phyloP scores from a whole-genome alignment of 2,113 vertebrate genomes.

The Tautogolabrus adspersus region DNA sequence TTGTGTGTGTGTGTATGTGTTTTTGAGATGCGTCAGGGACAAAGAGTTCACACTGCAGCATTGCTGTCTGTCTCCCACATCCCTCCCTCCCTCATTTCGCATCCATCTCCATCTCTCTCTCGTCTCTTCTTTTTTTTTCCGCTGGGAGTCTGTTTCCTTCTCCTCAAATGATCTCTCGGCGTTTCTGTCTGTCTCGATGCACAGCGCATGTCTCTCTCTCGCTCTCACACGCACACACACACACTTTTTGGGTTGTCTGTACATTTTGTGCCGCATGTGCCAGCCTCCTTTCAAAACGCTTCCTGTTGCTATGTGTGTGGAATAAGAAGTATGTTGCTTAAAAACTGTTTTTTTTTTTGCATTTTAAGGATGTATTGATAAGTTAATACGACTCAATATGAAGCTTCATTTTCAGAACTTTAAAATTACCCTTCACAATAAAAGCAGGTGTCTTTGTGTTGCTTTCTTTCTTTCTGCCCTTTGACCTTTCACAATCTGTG shows the following conservation, averaged over 20 bases:
- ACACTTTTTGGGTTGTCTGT: constrained; percentile 46
- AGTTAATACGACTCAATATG: neutral
- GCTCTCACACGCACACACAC: neutral
- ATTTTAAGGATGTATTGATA: neutral
- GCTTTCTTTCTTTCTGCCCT: constrained; percentile 6
- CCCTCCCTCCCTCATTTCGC: constrained; percentile 17
- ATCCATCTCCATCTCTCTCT: constrained; percentile 25
- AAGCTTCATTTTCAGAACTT: neutral
- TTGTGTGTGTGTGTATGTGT: constrained; percentile 20
- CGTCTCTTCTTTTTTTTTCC: neutral
- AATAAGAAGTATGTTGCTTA: neutral
- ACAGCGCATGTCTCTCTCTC: constrained; percentile 25
- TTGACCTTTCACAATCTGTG: constrained; percentile 17
- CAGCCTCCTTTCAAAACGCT: neutral
- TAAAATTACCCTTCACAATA: neutral
- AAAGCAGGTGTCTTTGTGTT: neutral
- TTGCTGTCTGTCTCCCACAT: constrained; percentile 52
- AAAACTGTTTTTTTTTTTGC: neutral
- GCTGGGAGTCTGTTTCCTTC: constrained; percentile 25
- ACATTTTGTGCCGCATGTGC: constrained; percentile 53
- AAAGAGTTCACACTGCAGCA: constrained; percentile 74
- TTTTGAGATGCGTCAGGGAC: constrained; percentile 59
- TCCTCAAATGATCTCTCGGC: constrained; percentile 53
- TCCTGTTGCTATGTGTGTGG: constrained; percentile 15
- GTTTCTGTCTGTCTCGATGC: constrained; percentile 42